These are phyloP conservation scores for Zosterops hypoxanthus DNA, from an alignment of 2,113 vertebrate species.

Conservation along the genomic window DNA sequence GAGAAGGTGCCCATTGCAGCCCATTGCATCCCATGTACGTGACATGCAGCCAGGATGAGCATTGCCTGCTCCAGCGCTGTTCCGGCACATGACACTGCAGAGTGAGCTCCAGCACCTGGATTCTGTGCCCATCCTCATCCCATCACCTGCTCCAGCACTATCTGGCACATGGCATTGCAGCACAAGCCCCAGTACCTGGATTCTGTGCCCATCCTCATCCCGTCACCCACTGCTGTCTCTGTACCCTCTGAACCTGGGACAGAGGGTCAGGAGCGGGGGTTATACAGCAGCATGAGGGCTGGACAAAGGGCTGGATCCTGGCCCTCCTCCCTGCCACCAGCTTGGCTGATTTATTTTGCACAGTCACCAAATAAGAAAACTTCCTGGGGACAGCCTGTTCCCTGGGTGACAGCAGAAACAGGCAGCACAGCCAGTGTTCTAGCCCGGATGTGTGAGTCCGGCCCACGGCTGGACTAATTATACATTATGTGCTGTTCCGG, in stretches of 20 bases:
- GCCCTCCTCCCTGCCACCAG: neutral
- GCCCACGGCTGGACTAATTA: neutral
- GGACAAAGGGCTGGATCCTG: neutral
- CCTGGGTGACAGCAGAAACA: neutral
- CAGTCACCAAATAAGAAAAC: neutral
- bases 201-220: neutral
- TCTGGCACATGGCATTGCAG: fast-evolving
- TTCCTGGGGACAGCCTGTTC: conserved; percentile 42
- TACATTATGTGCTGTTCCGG: neutral
- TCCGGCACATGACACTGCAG: fast-evolving
- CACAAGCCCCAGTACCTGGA: neutral
- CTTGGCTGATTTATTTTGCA: neutral
- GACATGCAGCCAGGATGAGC: neutral
- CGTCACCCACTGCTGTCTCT: neutral
- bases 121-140: neutral
- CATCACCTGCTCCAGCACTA: neutral
- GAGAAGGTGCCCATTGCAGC: neutral
- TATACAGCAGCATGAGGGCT: neutral
- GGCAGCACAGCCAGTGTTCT: neutral
- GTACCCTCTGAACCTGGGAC: neutral
- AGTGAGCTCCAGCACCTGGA: neutral
- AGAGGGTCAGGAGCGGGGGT: fast-evolving
- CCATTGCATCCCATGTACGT: fast-evolving
- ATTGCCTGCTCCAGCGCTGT: fast-evolving
- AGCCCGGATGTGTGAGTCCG: neutral